Evolutionary conservation across 2,888 invertebrate genomes (phyloP).

Genomic region (Argyresthia goedartella): DNA sequence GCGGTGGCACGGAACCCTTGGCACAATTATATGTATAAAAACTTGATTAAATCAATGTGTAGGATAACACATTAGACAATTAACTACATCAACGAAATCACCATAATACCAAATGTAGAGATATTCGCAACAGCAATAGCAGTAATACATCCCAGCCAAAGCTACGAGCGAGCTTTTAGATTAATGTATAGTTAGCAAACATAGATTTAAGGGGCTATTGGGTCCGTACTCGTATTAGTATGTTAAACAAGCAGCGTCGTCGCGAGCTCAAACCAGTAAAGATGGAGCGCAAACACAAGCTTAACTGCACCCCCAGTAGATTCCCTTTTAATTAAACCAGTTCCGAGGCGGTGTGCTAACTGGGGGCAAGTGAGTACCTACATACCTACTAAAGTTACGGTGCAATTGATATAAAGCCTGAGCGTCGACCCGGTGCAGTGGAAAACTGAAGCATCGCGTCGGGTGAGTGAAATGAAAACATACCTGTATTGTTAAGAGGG

Average conservation of each 20-base stretch:
- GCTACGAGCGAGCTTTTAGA: background rate
- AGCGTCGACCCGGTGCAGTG: background rate
- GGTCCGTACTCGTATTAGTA: conserved; percentile 24
- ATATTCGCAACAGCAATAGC: background rate
- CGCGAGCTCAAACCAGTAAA: conserved; percentile 21
- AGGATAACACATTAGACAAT: too few species aligned
- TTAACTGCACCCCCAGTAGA: conserved; percentile 47
- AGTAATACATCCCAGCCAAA: background rate
- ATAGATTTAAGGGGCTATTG: conserved; percentile 10
- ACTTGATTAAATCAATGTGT: too few species aligned
- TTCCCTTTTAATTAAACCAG: conserved; percentile 60
- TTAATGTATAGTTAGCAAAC: background rate
- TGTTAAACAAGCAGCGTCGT: conserved; percentile 18
- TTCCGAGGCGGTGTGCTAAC: conserved; percentile 22
- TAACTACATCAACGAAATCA: too few species aligned
- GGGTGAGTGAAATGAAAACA: too few species aligned
- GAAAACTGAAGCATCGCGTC: too few species aligned
- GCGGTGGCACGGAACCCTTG: too few species aligned
- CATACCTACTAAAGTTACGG: conserved; percentile 17
- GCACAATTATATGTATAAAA: too few species aligned
- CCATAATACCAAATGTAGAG: background rate
- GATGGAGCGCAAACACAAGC: conserved; percentile 46
- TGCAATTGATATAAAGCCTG: conserved; percentile 26
- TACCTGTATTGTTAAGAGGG: too few species aligned
- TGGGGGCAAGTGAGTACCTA: conserved; percentile 17